phyloP scores from a whole-genome alignment of 2,113 vertebrate genomes.

The Cervus canadensis region DNA sequence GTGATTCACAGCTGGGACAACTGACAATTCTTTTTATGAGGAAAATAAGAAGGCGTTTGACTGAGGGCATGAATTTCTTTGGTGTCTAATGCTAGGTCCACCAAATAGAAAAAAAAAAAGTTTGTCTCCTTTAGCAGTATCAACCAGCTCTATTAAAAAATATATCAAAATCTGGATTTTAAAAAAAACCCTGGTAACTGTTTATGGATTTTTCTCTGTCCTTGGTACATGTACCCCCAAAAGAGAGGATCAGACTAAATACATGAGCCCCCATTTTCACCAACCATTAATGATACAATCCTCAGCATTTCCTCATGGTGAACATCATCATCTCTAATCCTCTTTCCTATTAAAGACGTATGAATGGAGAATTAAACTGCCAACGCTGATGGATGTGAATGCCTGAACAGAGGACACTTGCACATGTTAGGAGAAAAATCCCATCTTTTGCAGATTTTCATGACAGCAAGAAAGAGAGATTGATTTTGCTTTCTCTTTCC shows the following conservation, averaged over 20 bases:
- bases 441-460: slow-evolving; percentile 1
- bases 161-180: neutral
- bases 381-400: neutral
- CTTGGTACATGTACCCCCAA: neutral
- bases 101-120: neutral
- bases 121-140: neutral
- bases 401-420: neutral
- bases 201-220: neutral
- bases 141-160: neutral
- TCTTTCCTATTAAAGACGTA: slow-evolving; percentile 12
- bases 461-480: neutral
- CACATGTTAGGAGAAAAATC: neutral
- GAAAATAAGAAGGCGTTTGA: neutral
- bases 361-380: neutral
- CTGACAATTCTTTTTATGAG: slow-evolving; percentile 11
- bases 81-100: neutral
- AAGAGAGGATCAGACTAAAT: neutral
- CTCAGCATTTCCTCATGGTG: neutral
- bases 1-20: neutral
- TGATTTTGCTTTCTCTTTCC: neutral
- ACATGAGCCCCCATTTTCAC: neutral
- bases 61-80: neutral
- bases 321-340: slow-evolving; percentile 11
- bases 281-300: neutral
- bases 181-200: neutral